Base-by-base conservation (phyloP, 1,140 invertebrate genomes). In the Cephus cinctus region DNA sequence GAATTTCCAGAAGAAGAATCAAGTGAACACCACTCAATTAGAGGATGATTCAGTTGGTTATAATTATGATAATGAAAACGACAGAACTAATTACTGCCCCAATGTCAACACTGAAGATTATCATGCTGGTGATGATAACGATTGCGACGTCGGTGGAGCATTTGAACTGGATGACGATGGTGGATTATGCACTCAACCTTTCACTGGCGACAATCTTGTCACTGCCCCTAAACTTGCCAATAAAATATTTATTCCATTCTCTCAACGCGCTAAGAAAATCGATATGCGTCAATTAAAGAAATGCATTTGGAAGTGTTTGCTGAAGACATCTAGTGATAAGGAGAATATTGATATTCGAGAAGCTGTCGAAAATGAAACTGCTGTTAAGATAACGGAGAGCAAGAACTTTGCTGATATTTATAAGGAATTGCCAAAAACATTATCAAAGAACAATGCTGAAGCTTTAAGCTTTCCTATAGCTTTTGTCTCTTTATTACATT, bases 271-370 rank as follows among this genome's bases (percentile, higher is more conserved):
- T 0, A 92, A 92, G 58, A 89, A 86, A 59, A 80, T 92, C 5
- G 86, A 93, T 61, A 89, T 93, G 79, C 85, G 84, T 53, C 83
- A 84, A 61, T 60, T 93, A 6, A 92, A 92, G 63, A 69, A 76
- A 23, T 77, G 79, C 3, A 86, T 90, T 43, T 91, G 88, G 87
- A 79, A 78, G 50, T 74, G 75, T 58, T 51, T 83, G 5, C 73
- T 75, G 0, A 56, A 31, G 18, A 23, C 25, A 5, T 40, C 35
- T n/a, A 70, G 68, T 16, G 42, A 52, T 8, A 47, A 42, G 4
- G 46, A 74, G 51, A 75, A 75, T 23, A 15, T 47, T 5, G 64
- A 68, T 23, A 31, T 30, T 11, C 16, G 50, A 14, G 50, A 58
- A 4, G 52, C 52, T 30, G 67, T 61, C 0, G 57, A 67, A 18